Base-by-base conservation (phyloP, 1,140 invertebrate genomes). In the Mycetomoellerius zeteki region DNA sequence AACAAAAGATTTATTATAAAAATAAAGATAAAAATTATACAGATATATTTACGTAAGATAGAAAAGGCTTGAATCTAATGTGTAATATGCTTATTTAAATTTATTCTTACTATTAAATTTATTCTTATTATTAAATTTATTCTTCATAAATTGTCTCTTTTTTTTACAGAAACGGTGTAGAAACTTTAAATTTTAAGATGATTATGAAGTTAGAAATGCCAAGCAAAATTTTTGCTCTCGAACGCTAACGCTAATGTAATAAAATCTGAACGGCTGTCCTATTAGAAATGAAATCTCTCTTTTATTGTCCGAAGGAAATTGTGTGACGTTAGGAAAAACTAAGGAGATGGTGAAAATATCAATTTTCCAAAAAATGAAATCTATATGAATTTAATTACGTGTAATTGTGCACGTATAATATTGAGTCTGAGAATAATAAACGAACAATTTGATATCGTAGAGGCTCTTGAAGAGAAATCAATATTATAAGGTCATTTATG, bases 171-270 rank as follows among this genome's bases (percentile, higher is more conserved):
- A 19, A 82, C 8, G 8, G 52, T 33, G n/a, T 67, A 67, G 19
- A 80, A 54, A 47, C 62, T 80, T 54, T 69, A 54, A 80, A 80
- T 37, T 80, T 54, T 56, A 80, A 69, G 47, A 7, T 69, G 47
- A 80, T 69, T 81, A 56, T 33, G 14, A 80, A 43, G 78, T 69
- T n/a, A 54, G 43, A 54, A 54, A 54, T 67, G 30, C n/a, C n/a
- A 2, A 81, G 47, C 21, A n/a, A 16, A 81, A 56, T 81, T 81
- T 81, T 27, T 14, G 21, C 33, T 69, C 62, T 71, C 54, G 19
- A 81, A 71, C 30, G 37, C 16, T 24, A 37, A 80, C 54, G 14
- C 47, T 54, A 47, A 69, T 54, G 47, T 69, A 80, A 69, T 37
- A 37, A 69, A n/a, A 69, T 56, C 47, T 54, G 47, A 54, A 67